phyloP scores from a whole-genome alignment of 1,140 invertebrate species.

The Calosoma granatense region DNA sequence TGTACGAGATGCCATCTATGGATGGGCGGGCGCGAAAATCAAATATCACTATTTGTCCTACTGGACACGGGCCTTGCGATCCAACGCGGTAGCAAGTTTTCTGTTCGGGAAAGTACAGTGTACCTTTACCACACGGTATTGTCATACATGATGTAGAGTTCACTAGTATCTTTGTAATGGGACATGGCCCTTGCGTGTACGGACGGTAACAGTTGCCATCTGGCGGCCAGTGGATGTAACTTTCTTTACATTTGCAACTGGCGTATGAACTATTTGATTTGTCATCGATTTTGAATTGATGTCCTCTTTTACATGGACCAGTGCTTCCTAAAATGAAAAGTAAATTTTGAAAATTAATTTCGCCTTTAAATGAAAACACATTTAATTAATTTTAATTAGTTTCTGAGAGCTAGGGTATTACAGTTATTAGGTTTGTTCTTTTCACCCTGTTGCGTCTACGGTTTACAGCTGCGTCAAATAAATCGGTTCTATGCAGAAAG shows the following conservation, averaged over 20 bases:
- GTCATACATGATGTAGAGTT: conserved; percentile 46
- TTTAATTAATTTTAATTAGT: too few relatives aligned
- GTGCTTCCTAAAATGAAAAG: conserved; percentile 40
- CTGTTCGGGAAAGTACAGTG: conserved; percentile 61
- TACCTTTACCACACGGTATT: conserved; percentile 58
- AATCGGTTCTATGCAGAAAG: too few relatives aligned
- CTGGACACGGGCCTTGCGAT: conserved; percentile 56
- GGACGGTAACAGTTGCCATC: conserved; percentile 62
- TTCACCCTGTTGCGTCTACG: too few relatives aligned
- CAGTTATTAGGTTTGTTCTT: too few relatives aligned
- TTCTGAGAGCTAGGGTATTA: too few relatives aligned
- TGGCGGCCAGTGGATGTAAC: conserved; percentile 50
- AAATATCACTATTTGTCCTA: conserved; percentile 60
- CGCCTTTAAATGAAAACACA: too few relatives aligned
- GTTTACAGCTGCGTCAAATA: too few relatives aligned
- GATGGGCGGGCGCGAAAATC: conserved; percentile 64
- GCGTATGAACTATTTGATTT: conserved; percentile 38
- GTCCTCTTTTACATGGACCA: conserved; percentile 60
- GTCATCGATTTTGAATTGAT: conserved; percentile 44
- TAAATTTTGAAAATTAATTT: too few relatives aligned
- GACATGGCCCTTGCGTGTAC: conserved; percentile 66
- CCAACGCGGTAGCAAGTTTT: conserved; percentile 65
- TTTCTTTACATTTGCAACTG: conserved; percentile 56
- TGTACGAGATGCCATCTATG: conserved; percentile 68
- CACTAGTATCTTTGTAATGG: conserved; percentile 50